Conservation (phyloP, 1,140 invertebrate genomes). For the Amyelois transitella region DNA sequence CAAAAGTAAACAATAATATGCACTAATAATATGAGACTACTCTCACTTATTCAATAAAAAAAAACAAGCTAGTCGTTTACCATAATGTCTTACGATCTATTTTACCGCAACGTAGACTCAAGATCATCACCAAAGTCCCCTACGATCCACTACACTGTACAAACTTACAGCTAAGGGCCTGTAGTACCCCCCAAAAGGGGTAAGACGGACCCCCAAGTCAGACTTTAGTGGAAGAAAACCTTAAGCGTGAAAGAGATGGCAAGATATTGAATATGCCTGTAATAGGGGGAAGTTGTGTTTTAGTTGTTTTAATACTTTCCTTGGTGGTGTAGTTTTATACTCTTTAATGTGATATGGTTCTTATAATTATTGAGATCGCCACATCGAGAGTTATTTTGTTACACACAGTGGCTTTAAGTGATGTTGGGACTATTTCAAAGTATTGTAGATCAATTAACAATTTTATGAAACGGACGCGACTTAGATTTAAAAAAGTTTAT, state of each 20-base stretch:
- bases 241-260: slow-evolving; percentile 19
- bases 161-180: slow-evolving; percentile 71
- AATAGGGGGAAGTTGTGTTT: background rate
- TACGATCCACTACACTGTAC: slow-evolving; percentile 69
- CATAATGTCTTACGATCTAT: slow-evolving; percentile 6
- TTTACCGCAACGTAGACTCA: slow-evolving; percentile 47
- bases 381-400: too few species aligned
- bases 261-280: slow-evolving; percentile 6
- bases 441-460: too few species aligned
- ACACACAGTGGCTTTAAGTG: too few species aligned
- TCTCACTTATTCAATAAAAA: background rate
- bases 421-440: too few species aligned
- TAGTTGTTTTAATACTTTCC: background rate
- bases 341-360: background rate
- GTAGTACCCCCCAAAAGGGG: slow-evolving; percentile 70
- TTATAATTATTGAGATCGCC: too few species aligned
- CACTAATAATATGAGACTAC: too few species aligned
- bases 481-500: too few species aligned
- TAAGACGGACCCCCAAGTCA: slow-evolving; percentile 69
- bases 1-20: too few species aligned
- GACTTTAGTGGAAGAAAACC: slow-evolving; percentile 69
- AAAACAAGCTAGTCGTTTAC: background rate
- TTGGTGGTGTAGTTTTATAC: background rate
- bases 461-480: too few species aligned
- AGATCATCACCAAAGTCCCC: slow-evolving; percentile 67